Percentiles rank a stretch among this genome's conserved stretches.
Evolutionary conservation across 23 tunicate species (phyloP).

Genomic region (Halocynthia roretzi): DNA sequence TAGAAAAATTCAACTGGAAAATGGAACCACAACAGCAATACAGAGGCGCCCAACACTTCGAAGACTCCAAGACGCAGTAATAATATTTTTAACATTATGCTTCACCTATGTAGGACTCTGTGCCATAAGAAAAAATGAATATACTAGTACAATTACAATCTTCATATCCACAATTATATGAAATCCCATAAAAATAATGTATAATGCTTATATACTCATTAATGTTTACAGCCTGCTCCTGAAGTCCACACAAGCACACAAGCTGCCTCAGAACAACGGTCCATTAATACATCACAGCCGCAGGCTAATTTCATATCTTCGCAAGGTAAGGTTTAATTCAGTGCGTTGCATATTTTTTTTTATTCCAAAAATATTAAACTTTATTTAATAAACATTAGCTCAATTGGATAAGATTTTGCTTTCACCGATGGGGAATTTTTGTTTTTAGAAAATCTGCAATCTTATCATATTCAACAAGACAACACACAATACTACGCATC

Average conservation of each 20-base stretch:
- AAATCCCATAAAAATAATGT: too few species aligned
- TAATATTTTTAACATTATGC: not conserved
- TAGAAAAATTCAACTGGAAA: conserved; percentile 42
- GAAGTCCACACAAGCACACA: conserved; percentile 8
- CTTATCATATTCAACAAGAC: conserved; percentile 9
- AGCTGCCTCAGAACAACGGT: conserved; percentile 2
- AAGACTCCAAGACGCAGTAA: conserved; percentile 48
- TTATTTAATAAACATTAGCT: not conserved
- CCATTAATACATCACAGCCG: conserved; percentile 28
- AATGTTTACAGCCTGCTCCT: conserved; percentile 8
- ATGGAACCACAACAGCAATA: conserved; percentile 20
- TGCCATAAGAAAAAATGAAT: not conserved
- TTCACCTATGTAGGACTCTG: conserved; percentile 6
- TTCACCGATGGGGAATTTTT: not conserved
- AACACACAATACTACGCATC: conserved; percentile 49
- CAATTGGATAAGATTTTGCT: not conserved
- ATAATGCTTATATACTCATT: too few species aligned
- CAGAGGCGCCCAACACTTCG: conserved; percentile 74
- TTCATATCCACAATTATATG: too few species aligned
- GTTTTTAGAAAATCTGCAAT: conserved; percentile 21
- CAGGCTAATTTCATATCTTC: conserved; percentile 44
- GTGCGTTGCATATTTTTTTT: not conserved
- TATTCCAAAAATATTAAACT: not conserved
- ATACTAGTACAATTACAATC: too few species aligned
- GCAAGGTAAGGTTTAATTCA: conserved; percentile 47